phyloP scores from a whole-genome alignment of 2,888 invertebrate species.

The Thymelicus sylvestris region DNA sequence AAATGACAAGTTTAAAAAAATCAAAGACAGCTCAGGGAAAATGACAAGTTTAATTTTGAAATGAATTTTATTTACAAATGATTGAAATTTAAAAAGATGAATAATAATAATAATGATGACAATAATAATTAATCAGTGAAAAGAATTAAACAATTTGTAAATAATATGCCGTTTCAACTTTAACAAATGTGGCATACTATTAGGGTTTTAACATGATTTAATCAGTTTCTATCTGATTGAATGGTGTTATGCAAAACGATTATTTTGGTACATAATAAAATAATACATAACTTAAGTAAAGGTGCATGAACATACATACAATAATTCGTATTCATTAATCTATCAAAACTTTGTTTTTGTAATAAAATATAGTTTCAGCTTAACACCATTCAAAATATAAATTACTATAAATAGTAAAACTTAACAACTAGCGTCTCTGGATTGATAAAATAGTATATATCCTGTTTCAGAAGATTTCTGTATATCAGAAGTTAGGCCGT shows the following conservation, averaged over 20 bases:
- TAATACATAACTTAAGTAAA: constrained; percentile 11
- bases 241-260: constrained; percentile 31
- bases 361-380: constrained; percentile 23
- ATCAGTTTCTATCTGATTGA: constrained; percentile 61
- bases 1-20: constrained; percentile 64
- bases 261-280: constrained; percentile 10
- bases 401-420: constrained; percentile 73
- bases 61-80: constrained; percentile 78
- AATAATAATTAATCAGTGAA: constrained; percentile 61
- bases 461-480: constrained; percentile 99
- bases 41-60: constrained; percentile 71
- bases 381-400: constrained; percentile 64
- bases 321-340: constrained; percentile 8
- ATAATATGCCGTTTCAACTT: constrained; percentile 80
- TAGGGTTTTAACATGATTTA: constrained; percentile 66
- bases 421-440: constrained; percentile 90
- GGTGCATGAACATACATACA: constrained; percentile 15
- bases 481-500: constrained; percentile 98
- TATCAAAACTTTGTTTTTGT: constrained; percentile 32
- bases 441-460: constrained; percentile 99
- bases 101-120: constrained; percentile 51
- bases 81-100: constrained; percentile 60
- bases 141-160: constrained; percentile 70
- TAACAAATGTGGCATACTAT: constrained; percentile 76
- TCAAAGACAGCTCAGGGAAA: constrained; percentile 52